Evolutionary conservation across 2,113 vertebrate species (phyloP), one percentile per base, ranked within the genome.

Genomic region (Maccullochella peelii): DNA sequence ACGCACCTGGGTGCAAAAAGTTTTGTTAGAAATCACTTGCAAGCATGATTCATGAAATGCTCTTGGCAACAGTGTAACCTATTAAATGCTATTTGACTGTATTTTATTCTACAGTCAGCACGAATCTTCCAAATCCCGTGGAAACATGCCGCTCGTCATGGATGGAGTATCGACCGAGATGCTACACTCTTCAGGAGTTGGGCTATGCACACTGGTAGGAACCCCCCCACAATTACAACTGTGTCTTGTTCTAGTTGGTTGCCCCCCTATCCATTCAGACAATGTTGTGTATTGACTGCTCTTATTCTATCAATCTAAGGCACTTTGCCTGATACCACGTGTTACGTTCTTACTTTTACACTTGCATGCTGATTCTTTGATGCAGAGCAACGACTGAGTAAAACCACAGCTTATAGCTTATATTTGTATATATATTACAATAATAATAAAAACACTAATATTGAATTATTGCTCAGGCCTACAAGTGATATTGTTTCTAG

Each of bases 141-240:
- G 96, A 96, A 95, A 59, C 96, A 96, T 30, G 96, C 95, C 0
- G 96, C 95, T 73, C 95, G 95, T 55, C 96, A 96, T 23, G 95
- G 96, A 55, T 96, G 95, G 95, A 95, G 94, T 67, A 95, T 96
- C 47, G 95, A 96, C 89, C 88, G 90, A 75, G 96, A 96, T 87
- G 96, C 96, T 30, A 94, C 94, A n/a, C 94, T 96, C 68, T 96
- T 96, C 89, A 90, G 95, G 89, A 96, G 94, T 73, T 96, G 96
- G 96, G 95, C 96, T 21, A 93, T 95, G 85, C 95, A 96, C 89
- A 96, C 96, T 59, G 95, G 92, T 92, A 88, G n/a, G 78, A 75
- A 8, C 20, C 38, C 21, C 21, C 61, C n/a, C 36, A 61, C 38
- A 27, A 3, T 71, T 58, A 68, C 49, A 67, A 2, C 27, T 18